These are phyloP conservation scores for Lepidostoma basale DNA, from an alignment of 1,140 invertebrate genomes.

Conservation along the genomic window DNA sequence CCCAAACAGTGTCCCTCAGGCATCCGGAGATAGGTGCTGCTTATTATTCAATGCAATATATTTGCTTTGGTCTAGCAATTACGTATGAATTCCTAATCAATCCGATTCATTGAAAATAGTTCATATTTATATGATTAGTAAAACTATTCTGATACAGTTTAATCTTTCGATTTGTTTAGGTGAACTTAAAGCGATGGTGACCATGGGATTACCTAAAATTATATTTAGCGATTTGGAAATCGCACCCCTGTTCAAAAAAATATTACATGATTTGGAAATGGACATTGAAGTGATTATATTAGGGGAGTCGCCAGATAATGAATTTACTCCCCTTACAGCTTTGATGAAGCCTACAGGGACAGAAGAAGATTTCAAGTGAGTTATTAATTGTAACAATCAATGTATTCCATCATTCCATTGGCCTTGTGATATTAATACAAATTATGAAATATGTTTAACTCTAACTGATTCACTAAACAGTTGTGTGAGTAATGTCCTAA, in stretches of 20 bases:
- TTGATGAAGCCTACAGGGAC: slow-evolving; percentile 7
- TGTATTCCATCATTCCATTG: too few species aligned
- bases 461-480: too few species aligned
- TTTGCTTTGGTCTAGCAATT: not conserved
- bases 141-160: not conserved
- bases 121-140: not conserved
- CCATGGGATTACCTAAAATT: slow-evolving; percentile 22
- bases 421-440: too few species aligned
- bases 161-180: slow-evolving; percentile 3
- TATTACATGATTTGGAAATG: slow-evolving; percentile 9
- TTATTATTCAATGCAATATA: not conserved
- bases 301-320: slow-evolving; percentile 7
- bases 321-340: slow-evolving; percentile 21
- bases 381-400: too few species aligned
- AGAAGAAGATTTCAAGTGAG: slow-evolving; percentile 33
- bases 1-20: too few species aligned
- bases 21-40: too few species aligned
- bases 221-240: slow-evolving; percentile 18
- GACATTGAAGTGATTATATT: slow-evolving; percentile 25
- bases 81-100: not conserved
- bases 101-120: not conserved
- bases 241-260: not conserved
- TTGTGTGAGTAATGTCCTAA: too few species aligned
- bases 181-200: slow-evolving; percentile 18
- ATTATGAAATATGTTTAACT: too few species aligned